phyloP scores from a whole-genome alignment of 1,140 invertebrate species.

The Neodiprion pinetum region DNA sequence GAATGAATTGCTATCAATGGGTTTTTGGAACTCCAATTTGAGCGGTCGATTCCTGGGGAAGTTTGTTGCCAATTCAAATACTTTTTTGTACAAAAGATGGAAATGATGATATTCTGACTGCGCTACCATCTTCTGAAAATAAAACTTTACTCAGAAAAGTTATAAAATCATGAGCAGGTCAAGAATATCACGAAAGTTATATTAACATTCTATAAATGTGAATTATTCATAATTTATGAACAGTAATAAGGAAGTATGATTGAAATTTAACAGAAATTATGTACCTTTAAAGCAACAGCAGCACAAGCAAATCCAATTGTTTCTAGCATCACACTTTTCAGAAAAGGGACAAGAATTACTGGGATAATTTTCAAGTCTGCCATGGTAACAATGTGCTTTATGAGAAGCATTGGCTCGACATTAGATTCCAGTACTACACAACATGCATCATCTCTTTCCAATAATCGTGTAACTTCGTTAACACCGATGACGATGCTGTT shows the following conservation, averaged over 20 bases:
- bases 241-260: slow-evolving; percentile 9
- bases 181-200: no score
- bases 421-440: slow-evolving; percentile 50
- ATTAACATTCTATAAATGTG: neutral
- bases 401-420: slow-evolving; percentile 46
- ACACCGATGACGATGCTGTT: slow-evolving; percentile 48
- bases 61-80: slow-evolving; percentile 32
- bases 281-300: slow-evolving; percentile 52
- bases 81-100: slow-evolving; percentile 31
- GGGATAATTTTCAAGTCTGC: slow-evolving; percentile 48
- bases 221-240: slow-evolving; percentile 13
- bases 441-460: slow-evolving; percentile 49
- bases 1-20: slow-evolving; percentile 10
- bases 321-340: slow-evolving; percentile 44
- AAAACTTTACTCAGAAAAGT: neutral
- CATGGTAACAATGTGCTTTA: slow-evolving; percentile 56
- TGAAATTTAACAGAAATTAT: neutral
- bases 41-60: slow-evolving; percentile 24
- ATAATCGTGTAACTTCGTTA: slow-evolving; percentile 49
- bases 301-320: slow-evolving; percentile 46
- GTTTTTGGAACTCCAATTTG: slow-evolving; percentile 19
- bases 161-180: no score
- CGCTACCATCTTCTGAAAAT: slow-evolving; percentile 31
- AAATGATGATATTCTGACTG: slow-evolving; percentile 34
- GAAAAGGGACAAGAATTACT: slow-evolving; percentile 44